Percentiles rank a stretch among this genome's conserved stretches.
These are phyloP conservation scores for Cheilosia grossa DNA, from an alignment of 2,888 invertebrate genomes.

Conservation along the genomic window DNA sequence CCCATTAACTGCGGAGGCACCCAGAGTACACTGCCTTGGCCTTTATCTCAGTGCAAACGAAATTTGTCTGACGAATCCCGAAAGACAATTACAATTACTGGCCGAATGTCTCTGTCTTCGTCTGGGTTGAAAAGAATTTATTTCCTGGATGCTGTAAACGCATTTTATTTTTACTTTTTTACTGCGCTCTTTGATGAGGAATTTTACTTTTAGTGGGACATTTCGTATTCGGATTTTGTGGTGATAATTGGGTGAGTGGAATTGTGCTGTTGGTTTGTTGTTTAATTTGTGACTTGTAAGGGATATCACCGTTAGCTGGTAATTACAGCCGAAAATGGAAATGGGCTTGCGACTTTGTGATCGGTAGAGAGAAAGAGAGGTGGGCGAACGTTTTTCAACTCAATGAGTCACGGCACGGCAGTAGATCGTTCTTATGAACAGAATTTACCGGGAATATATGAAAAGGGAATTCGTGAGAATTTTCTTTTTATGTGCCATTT, in stretches of 20 bases:
- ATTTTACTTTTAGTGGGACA: constrained; percentile 30
- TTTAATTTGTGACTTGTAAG: constrained; percentile 8
- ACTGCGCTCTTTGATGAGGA: neutral
- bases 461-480: no score
- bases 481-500: no score
- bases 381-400: no score
- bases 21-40: neutral
- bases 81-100: constrained; percentile 28
- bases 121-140: constrained; percentile 36
- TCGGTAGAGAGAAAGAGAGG: no score
- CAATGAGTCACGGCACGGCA: no score
- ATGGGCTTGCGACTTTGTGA: neutral
- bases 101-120: constrained; percentile 25
- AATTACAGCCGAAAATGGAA: constrained; percentile 41
- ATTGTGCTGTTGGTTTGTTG: neutral
- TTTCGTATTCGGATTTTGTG: constrained; percentile 21
- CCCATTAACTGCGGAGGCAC: neutral
- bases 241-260: constrained; percentile 53
- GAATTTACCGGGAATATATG: no score
- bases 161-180: constrained; percentile 14
- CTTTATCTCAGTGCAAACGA: constrained; percentile 38
- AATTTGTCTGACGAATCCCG: constrained; percentile 45
- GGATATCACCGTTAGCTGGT: constrained; percentile 43
- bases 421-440: no score
- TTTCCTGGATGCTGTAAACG: constrained; percentile 63